phyloP scores from a whole-genome alignment of 30 jellyfish, hydroid and myxozoan species.

The Aurelia aurita region DNA sequence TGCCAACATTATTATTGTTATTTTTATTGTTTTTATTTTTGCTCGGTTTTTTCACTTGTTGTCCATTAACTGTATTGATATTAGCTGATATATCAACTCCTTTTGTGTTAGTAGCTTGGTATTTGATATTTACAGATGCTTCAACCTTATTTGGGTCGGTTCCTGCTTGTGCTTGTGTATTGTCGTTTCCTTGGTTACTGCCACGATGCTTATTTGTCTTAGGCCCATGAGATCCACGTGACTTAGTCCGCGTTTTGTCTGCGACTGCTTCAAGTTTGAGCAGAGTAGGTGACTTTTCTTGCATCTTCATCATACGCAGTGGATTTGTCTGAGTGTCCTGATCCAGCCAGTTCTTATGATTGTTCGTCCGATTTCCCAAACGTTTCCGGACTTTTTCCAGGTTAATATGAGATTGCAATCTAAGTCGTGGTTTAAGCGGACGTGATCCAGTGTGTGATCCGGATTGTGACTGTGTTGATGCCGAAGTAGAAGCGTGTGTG shows the following conservation, averaged over 20 bases:
- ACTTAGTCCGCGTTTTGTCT: slow-evolving; percentile 14
- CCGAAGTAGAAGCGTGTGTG: slow-evolving; percentile 26
- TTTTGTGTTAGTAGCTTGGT: slow-evolving; percentile 20
- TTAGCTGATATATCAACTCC: slow-evolving; percentile 40
- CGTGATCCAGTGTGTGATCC: neutral
- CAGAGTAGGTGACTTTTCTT: slow-evolving; percentile 49
- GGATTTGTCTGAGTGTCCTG: slow-evolving; percentile 29
- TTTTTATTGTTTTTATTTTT: neutral
- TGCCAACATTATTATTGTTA: neutral
- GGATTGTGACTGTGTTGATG: slow-evolving; percentile 14
- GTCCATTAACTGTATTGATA: slow-evolving; percentile 11
- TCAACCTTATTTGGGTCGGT: slow-evolving; percentile 20
- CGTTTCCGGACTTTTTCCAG: slow-evolving; percentile 20
- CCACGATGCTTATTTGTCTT: neutral
- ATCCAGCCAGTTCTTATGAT: neutral
- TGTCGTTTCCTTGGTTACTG: neutral
- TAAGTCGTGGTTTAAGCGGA: slow-evolving; percentile 1
- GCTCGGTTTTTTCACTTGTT: neutral
- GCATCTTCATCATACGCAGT: slow-evolving; percentile 28
- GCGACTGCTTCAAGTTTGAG: slow-evolving; percentile 27
- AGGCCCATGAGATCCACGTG: neutral
- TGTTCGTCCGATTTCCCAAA: slow-evolving; percentile 3
- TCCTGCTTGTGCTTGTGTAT: neutral
- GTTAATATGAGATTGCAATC: slow-evolving; percentile 9
- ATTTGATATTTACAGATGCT: slow-evolving; percentile 39